Evolutionary conservation across 2,113 vertebrate species (phyloP), one percentile per base, ranked within the genome.

Genomic region (Ceuthmochares aereus): DNA sequence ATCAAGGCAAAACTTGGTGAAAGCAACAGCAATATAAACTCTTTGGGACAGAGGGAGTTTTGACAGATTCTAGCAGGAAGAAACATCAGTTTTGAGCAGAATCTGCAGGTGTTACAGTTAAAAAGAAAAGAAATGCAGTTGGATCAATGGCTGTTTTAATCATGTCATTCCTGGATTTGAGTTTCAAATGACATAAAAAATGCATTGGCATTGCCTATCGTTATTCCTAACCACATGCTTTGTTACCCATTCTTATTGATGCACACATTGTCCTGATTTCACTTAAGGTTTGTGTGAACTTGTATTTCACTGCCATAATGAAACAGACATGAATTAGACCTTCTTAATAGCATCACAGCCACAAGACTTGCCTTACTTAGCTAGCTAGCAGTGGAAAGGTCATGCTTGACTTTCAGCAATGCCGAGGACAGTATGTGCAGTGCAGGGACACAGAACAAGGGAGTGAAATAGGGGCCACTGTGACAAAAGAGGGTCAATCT

Each of bases 371-470:
- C 32, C 52, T 40, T 0, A 1, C 17, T 84, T 73, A 63, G 23
- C 45, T 40, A 55, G 14, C 15, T 54, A 55, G 27, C 12, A 13
- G n/a, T 58, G 34, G 51, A 59, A 78, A 64, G 15, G 27, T 29
- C 72, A 68, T 0, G 0, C 36, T 22, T 85, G 64, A 40, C 76
- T 78, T 32, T 19, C 20, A 11, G 63, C 0, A 1, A 7, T 22
- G 30, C 32, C 63, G 66, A 36, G 14, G 23, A 27, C 32, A 75
- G 22, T 42, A n/a, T 0, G 0, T 47, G 27, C 0, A 0, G 30
- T 23, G 32, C 49, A 54, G 45, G 12, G 25, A 9, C 2, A 3
- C 8, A 58, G 87, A 62, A 23, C 14, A 30, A 6, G 3, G 15
- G 14, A 17, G 16, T 29, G 45, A 62, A 76, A 52, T 5, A n/a